These are phyloP conservation scores for Lepidurus apus DNA, from an alignment of 1,140 invertebrate species.

Conservation along the genomic window DNA sequence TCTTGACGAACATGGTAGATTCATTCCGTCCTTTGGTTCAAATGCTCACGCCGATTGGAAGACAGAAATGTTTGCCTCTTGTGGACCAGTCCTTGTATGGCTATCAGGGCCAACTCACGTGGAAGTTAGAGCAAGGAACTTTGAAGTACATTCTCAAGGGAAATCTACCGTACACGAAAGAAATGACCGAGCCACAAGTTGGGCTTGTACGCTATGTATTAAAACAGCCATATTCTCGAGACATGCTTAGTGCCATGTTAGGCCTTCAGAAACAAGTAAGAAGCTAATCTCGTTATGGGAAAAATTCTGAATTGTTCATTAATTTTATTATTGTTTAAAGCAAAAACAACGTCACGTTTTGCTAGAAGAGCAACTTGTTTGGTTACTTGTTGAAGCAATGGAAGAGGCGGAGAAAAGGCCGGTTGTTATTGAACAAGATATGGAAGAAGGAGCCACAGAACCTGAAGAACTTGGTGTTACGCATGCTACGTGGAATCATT, in stretches of 20 bases:
- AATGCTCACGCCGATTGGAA: conserved; percentile 89
- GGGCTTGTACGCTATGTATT: conserved; percentile 80
- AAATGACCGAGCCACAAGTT: conserved; percentile 83
- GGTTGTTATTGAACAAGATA: conserved; percentile 41
- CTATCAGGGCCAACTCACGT: conserved; percentile 79
- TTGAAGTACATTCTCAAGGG: conserved; percentile 85
- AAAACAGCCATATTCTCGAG: conserved; percentile 89
- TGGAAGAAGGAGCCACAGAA: conserved; percentile 46
- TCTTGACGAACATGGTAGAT: conserved; percentile 75
- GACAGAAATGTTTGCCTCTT: conserved; percentile 83
- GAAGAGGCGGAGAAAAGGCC: conserved; percentile 72
- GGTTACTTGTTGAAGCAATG: conserved; percentile 85
- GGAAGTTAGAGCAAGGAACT: conserved; percentile 80
- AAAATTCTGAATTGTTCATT: conserved; percentile 26
- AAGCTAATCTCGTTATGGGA: background rate
- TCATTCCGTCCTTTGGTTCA: conserved; percentile 55
- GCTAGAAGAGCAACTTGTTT: conserved; percentile 87
- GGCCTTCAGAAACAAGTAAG: conserved; percentile 79
- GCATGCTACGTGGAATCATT: conserved; percentile 84
- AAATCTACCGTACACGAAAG: conserved; percentile 83
- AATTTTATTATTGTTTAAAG: conserved; percentile 45
- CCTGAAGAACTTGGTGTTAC: conserved; percentile 61
- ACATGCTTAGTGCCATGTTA: conserved; percentile 93
- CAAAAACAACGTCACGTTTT: conserved; percentile 83
- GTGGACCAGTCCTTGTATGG: conserved; percentile 75